Conservation (phyloP, 1,140 invertebrate genomes). For the Drosophila melanica region DNA sequence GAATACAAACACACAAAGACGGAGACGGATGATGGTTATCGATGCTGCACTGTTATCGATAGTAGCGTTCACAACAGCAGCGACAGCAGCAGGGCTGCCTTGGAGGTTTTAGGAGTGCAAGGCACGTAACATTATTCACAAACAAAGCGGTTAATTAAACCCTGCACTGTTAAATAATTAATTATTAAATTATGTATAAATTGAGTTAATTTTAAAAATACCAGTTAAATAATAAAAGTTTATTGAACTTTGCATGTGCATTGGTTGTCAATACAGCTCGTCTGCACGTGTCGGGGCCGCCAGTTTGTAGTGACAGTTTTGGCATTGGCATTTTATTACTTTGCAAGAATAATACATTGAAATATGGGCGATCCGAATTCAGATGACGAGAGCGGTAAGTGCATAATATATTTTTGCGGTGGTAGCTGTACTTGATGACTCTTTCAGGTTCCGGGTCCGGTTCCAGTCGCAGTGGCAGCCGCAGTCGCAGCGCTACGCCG, state of each 20-base stretch:
- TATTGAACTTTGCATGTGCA: neutral
- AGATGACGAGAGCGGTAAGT: slow-evolving; percentile 70
- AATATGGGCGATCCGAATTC: slow-evolving; percentile 63
- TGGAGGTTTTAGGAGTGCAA: slow-evolving; percentile 9
- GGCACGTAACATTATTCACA: slow-evolving; percentile 9
- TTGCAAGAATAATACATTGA: slow-evolving; percentile 14
- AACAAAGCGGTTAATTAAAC: neutral
- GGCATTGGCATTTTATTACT: slow-evolving; percentile 5
- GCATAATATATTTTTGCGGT: neutral
- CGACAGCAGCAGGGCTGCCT: slow-evolving; percentile 22
- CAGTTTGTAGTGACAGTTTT: slow-evolving; percentile 6
- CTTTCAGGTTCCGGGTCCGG: slow-evolving; percentile 85
- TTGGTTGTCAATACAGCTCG: neutral
- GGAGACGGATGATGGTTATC: slow-evolving; percentile 34
- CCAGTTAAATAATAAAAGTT: neutral
- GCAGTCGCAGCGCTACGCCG: slow-evolving; percentile 85
- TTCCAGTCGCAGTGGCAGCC: slow-evolving; percentile 84
- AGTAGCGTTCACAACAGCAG: slow-evolving; percentile 9
- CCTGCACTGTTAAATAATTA: neutral
- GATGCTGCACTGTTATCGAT: slow-evolving; percentile 49
- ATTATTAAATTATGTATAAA: neutral
- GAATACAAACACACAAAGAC: slow-evolving; percentile 75
- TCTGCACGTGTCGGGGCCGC: slow-evolving; percentile 22
- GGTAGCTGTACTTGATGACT: slow-evolving; percentile 12
- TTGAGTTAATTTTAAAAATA: neutral